Evolutionary conservation across 2,797 vertebrate species (phyloP), one percentile per base, ranked within the genome.

Genomic region (Alauda arvensis): DNA sequence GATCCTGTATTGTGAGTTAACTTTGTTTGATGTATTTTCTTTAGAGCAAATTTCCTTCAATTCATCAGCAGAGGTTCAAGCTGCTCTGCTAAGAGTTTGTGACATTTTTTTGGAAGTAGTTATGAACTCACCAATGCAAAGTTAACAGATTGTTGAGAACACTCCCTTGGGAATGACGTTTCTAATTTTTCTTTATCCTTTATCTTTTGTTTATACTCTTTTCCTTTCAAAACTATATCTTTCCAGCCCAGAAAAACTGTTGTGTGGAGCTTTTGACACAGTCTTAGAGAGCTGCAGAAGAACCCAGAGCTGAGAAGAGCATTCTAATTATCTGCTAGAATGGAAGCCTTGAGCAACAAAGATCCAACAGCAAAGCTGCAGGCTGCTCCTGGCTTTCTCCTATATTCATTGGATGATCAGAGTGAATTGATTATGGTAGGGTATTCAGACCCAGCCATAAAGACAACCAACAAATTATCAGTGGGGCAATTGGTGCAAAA

Each of bases 41-140:
- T 95, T 90, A 96, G 92, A 95, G 94, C 92, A 96, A 96, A 95
- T 97, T 97, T 97, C 96, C 97, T 97, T 96, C 95, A 96, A 97
- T 97, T 97, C 96, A 97, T 93, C 91, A 93, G 91, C 71, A 95
- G 96, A 95, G 77, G 89, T 94, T 95, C 81, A 91, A 95, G 89
- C 83, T 91, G 85, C 91, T 96, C 93, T 91, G 72, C 89, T 89
- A 87, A 91, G 90, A 92, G 93, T 91, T 88, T 91, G 85, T 94
- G 95, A 94, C 92, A 85, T 87, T 89, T 92, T 88, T 94, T 94
- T 94, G 85, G 89, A 95, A 33, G 21, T 62, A 55, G 34, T 91
- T 94, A 59, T 67, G 69, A 87, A 84, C 20, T 86, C 2, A 2
- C 84, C 88, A 86, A 76, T 80, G 66, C 89, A 79, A 94, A 93